phyloP scores from a whole-genome alignment of 2,888 invertebrate genomes.

The Sinhomidia bicolor region DNA sequence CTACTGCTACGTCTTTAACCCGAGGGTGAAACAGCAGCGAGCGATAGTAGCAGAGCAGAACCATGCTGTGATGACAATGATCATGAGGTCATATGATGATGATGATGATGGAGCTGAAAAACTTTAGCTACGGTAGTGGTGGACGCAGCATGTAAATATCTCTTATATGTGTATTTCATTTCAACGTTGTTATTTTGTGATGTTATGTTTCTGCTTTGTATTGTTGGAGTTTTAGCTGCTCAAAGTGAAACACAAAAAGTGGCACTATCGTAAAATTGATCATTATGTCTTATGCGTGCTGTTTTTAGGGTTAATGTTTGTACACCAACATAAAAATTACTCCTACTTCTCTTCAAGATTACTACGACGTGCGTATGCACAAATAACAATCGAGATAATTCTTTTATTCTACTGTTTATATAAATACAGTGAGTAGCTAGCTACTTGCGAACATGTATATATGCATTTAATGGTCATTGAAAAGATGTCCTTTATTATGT shows the following conservation, averaged over 20 bases:
- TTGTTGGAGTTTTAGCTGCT: neutral
- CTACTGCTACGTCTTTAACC: slow-evolving; percentile 30
- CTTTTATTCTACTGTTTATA: too few relatives aligned
- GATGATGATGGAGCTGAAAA: neutral
- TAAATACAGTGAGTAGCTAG: too few relatives aligned
- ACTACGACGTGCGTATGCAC: too few relatives aligned
- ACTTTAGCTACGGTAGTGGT: too few relatives aligned
- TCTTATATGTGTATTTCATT: neutral
- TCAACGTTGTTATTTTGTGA: neutral
- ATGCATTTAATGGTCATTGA: too few relatives aligned
- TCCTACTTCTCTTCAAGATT: too few relatives aligned
- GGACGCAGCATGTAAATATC: too few relatives aligned
- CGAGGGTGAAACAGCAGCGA: too few relatives aligned
- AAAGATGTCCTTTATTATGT: too few relatives aligned
- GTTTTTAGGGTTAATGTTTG: slow-evolving; percentile 49
- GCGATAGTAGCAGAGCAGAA: too few relatives aligned
- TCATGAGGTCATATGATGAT: neutral
- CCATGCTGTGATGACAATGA: neutral
- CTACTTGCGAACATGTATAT: too few relatives aligned
- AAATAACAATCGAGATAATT: too few relatives aligned
- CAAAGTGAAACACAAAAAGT: slow-evolving; percentile 37
- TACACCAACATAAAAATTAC: slow-evolving; percentile 13
- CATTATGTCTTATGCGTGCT: slow-evolving; percentile 66
- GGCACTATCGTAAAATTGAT: slow-evolving; percentile 67
- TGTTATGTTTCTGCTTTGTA: neutral